Percentiles rank a stretch among this genome's conserved stretches.
Evolutionary conservation across 2,113 vertebrate genomes (phyloP).

Genomic region (Oreotrochilus melanogaster): DNA sequence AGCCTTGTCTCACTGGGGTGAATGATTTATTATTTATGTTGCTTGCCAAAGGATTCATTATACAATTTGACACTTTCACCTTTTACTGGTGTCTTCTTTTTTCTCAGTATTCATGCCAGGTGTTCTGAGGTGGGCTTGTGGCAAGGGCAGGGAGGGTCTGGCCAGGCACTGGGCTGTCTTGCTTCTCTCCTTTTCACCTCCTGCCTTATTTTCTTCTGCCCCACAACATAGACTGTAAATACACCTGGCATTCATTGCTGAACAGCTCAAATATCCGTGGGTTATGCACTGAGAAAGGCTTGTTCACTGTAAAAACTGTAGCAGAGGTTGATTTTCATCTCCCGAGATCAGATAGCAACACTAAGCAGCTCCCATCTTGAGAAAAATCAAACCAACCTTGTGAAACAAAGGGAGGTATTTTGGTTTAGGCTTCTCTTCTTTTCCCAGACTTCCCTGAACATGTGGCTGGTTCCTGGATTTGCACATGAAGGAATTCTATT

Average conservation of each 20-base stretch:
- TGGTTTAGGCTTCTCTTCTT: background rate
- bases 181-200: background rate
- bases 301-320: background rate
- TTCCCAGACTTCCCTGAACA: background rate
- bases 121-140: background rate
- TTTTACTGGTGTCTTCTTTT: background rate
- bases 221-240: background rate
- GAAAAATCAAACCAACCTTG: background rate
- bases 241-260: background rate
- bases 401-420: background rate
- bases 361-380: background rate
- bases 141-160: background rate
- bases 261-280: background rate
- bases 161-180: rapidly evolving
- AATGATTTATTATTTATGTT: background rate
- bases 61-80: rapidly evolving
- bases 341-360: background rate
- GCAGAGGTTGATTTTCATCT: background rate
- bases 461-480: rapidly evolving
- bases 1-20: rapidly evolving
- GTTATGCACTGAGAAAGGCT: background rate
- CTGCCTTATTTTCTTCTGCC: background rate
- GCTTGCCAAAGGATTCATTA: background rate
- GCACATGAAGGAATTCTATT: background rate
- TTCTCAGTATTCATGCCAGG: background rate